Evolutionary conservation across 2,888 invertebrate genomes (phyloP).

Genomic region (Julus scandinavius): DNA sequence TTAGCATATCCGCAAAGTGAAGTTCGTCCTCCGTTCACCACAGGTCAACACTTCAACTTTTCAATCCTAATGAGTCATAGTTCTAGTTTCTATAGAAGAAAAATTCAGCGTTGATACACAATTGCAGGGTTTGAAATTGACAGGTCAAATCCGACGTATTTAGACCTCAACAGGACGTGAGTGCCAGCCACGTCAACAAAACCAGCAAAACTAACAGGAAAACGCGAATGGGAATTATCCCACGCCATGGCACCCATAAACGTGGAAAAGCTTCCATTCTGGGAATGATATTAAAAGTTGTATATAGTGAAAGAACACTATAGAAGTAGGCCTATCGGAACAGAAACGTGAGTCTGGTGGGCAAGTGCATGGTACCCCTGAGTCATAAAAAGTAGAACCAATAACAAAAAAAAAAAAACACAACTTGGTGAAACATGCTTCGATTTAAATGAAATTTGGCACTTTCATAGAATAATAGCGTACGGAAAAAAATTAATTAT

Average conservation of each 20-base stretch:
- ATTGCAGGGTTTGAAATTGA: neutral
- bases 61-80: neutral
- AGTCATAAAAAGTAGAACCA: too few relatives aligned
- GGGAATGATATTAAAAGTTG: neutral
- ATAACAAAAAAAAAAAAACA: too few relatives aligned
- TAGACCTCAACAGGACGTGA: constrained; percentile 7
- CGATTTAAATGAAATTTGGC: too few relatives aligned
- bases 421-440: too few relatives aligned
- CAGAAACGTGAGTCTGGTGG: neutral
- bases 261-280: neutral
- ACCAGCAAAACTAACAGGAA: constrained; percentile 3
- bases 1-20: neutral
- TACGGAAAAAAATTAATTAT: too few relatives aligned
- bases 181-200: neutral
- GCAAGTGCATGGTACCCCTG: too few relatives aligned
- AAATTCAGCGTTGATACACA: neutral
- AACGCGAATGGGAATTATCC: constrained; percentile 25
- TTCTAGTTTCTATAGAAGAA: neutral
- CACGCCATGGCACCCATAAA: neutral
- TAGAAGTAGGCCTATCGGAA: neutral
- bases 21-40: neutral
- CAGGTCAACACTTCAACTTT: neutral
- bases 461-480: too few relatives aligned
- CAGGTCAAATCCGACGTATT: neutral
- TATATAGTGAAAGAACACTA: neutral